A percentile compares a stretch with the other conserved stretches of the same genome.
Conservation (phyloP, 30 jellyfish, hydroid and myxozoan genomes). For the Cassiopea xamachana region DNA sequence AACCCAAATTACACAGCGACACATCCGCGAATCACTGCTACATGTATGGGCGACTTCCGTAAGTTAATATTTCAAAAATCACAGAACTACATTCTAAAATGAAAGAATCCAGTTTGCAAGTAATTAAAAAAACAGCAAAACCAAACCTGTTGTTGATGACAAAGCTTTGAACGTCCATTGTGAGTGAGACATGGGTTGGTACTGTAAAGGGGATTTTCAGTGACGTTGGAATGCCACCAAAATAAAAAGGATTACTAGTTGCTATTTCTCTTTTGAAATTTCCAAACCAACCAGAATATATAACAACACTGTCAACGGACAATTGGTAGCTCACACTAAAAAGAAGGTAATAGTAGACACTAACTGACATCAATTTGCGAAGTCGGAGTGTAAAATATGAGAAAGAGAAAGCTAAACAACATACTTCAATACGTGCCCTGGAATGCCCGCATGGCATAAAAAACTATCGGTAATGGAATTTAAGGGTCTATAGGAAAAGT, state of each 20-base stretch:
- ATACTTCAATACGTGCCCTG: background rate
- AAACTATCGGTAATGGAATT: background rate
- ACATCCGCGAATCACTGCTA: too few relatives aligned
- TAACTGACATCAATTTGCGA: background rate
- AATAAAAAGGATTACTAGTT: conserved; percentile 70
- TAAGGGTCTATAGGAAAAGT: too few relatives aligned
- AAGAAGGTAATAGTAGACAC: background rate
- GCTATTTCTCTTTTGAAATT: conserved; percentile 66
- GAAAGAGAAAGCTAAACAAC: background rate
- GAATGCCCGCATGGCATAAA: background rate
- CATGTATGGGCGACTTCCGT: too few relatives aligned
- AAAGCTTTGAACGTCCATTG: conserved; percentile 79
- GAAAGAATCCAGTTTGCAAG: background rate
- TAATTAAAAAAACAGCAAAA: background rate
- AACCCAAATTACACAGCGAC: too few relatives aligned
- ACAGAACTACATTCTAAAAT: too few relatives aligned
- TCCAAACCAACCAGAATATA: conserved; percentile 97
- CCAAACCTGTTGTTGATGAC: conserved; percentile 79
- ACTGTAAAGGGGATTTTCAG: conserved; percentile 58
- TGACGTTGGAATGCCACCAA: conserved; percentile 91
- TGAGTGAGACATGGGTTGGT: conserved; percentile 75
- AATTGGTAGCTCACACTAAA: conserved; percentile 65
- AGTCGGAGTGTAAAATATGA: background rate
- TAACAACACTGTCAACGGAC: conserved; percentile 77
- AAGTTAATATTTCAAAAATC: too few relatives aligned